phyloP scores from a whole-genome alignment of 92 coral and sea anemone species.

The Zoanthus sociatus region DNA sequence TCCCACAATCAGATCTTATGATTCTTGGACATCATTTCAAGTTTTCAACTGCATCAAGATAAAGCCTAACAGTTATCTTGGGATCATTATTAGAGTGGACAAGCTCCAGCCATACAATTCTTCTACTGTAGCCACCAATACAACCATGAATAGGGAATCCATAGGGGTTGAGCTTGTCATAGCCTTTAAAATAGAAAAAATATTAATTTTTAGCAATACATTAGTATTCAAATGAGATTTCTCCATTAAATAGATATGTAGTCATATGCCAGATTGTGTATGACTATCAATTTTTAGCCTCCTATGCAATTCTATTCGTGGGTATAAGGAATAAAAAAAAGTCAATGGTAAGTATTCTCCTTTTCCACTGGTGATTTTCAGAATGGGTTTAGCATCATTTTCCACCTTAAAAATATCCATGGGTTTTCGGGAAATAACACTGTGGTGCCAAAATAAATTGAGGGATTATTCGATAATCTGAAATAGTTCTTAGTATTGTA shows the following conservation, averaged over 20 bases:
- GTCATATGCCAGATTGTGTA: not conserved
- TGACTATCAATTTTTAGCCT: not conserved
- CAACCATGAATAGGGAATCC: conserved; percentile 1
- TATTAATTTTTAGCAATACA: not conserved
- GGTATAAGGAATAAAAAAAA: not conserved
- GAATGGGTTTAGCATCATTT: not conserved
- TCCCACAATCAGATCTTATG: conserved; percentile 43
- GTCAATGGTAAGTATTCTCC: conserved; percentile 3
- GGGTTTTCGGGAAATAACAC: not conserved
- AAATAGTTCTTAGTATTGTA: not conserved
- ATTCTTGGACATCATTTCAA: not conserved
- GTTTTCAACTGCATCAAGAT: not conserved
- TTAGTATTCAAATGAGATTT: not conserved
- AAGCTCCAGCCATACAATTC: conserved; percentile 46
- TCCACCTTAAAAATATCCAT: not conserved
- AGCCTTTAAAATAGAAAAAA: conserved; percentile 11
- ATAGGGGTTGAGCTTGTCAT: conserved; percentile 1
- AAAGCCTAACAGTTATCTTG: not conserved
- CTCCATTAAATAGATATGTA: not conserved
- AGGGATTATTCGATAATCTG: not conserved
- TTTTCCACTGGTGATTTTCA: not conserved
- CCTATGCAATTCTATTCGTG: not conserved
- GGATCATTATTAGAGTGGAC: not conserved
- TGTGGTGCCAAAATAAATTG: not conserved
- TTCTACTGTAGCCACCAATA: conserved; percentile 55